Conservation (phyloP, 2,113 vertebrate species). For the Hydrochoerus hydrochaeris region DNA sequence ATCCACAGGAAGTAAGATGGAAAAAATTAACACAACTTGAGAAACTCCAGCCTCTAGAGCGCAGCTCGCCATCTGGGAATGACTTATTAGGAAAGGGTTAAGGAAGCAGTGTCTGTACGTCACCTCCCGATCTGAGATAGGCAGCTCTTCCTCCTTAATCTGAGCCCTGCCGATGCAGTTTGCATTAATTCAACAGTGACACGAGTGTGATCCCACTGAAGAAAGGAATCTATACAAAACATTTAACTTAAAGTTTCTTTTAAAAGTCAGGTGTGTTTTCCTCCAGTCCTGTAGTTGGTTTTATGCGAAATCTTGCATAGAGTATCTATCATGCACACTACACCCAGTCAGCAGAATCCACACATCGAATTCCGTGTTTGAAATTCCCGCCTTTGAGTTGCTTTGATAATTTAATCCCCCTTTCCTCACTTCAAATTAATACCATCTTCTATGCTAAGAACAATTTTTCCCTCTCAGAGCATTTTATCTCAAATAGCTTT, state of each 20-base stretch:
- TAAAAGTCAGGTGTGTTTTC: background rate
- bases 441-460: background rate
- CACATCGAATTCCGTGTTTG: background rate
- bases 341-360: background rate
- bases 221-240: background rate
- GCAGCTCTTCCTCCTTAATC: background rate
- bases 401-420: background rate
- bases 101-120: background rate
- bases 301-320: background rate
- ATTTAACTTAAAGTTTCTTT: background rate
- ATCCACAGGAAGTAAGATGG: conserved; percentile 66
- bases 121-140: background rate
- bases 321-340: background rate
- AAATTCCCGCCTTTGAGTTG: background rate
- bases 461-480: background rate
- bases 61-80: conserved; percentile 49
- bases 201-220: background rate
- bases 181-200: background rate
- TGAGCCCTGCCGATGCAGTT: background rate
- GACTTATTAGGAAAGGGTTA: conserved; percentile 15
- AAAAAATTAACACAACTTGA: conserved; percentile 64
- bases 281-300: background rate
- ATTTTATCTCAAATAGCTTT: background rate
- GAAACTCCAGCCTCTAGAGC: conserved; percentile 52
- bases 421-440: conserved; percentile 19